Conservation (phyloP, 2,888 invertebrate species). For the Chorisops tibialis region DNA sequence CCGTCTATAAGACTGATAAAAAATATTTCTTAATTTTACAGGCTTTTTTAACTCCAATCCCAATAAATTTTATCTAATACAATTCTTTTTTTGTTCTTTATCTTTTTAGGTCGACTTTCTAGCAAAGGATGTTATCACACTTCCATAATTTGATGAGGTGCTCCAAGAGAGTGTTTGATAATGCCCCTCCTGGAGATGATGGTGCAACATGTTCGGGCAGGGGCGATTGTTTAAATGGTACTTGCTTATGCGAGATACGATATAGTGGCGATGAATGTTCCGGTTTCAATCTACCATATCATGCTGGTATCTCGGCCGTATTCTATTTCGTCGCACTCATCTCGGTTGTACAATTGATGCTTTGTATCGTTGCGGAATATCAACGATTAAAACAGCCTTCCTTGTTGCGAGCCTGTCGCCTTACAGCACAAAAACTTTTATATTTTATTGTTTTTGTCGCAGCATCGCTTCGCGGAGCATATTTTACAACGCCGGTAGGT, state of each 20-base stretch:
- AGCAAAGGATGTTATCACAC: constrained; percentile 46
- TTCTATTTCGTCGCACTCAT: constrained; percentile 81
- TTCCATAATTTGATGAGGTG: constrained; percentile 52
- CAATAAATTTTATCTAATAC: not conserved
- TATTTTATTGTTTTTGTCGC: constrained; percentile 86
- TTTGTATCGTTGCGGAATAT: constrained; percentile 80
- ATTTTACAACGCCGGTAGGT: constrained; percentile 85
- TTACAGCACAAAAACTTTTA: constrained; percentile 86
- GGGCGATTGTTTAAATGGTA: constrained; percentile 88
- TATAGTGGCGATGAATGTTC: constrained; percentile 82
- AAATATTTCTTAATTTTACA: too few relatives aligned
- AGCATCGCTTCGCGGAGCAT: constrained; percentile 79
- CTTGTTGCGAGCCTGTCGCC: constrained; percentile 74
- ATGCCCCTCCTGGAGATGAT: constrained; percentile 41
- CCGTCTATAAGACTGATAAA: too few relatives aligned
- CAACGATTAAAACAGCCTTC: constrained; percentile 79
- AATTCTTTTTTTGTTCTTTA: not conserved
- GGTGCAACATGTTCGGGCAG: constrained; percentile 71
- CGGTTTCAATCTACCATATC: constrained; percentile 79
- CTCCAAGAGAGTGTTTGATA: constrained; percentile 47
- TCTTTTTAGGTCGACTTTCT: constrained; percentile 22
- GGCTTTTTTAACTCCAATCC: not conserved
- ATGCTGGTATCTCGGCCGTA: constrained; percentile 66
- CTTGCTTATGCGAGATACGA: constrained; percentile 85
- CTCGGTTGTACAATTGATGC: constrained; percentile 78